Evolutionary conservation across 2,888 invertebrate species (phyloP).

Genomic region (Aquatica leii): DNA sequence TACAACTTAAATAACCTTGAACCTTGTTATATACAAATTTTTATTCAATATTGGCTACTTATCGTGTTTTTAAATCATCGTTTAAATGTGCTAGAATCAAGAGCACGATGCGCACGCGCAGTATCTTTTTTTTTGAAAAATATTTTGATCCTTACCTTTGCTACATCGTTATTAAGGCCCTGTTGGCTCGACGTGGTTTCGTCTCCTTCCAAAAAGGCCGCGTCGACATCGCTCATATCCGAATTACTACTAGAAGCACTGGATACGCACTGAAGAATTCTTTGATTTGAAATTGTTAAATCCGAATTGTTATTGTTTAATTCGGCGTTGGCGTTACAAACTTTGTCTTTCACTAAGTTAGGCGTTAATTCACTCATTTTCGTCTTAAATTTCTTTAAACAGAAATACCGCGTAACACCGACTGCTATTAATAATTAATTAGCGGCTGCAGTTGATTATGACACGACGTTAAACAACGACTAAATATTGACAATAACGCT

Average conservation of each 20-base stretch:
- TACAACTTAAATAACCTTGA: conserved; percentile 6
- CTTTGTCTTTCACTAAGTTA: conserved; percentile 18
- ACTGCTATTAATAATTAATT: neutral
- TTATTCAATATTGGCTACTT: neutral
- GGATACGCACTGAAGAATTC: conserved; percentile 43
- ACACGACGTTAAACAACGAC: conserved; percentile 12
- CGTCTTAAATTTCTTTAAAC: neutral
- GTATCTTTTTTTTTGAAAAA: neutral
- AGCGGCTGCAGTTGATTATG: neutral
- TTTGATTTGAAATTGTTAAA: conserved; percentile 24
- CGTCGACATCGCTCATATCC: conserved; percentile 50
- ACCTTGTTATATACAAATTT: conserved; percentile 4
- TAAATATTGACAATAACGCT: conserved; percentile 26
- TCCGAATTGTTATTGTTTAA: conserved; percentile 41
- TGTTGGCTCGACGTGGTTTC: neutral
- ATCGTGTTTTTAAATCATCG: neutral
- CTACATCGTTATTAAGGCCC: neutral
- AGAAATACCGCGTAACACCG: neutral
- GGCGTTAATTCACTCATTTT: conserved; percentile 21
- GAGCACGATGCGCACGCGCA: too few species aligned
- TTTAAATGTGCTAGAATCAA: too few species aligned
- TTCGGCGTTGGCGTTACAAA: too few species aligned
- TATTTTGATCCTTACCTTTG: neutral
- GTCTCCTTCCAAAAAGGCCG: conserved; percentile 20
- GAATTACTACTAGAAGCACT: conserved; percentile 49